Percentiles rank a stretch among this genome's conserved stretches.
phyloP scores from a whole-genome alignment of 2,113 vertebrate genomes.

The Sigmodon hispidus region DNA sequence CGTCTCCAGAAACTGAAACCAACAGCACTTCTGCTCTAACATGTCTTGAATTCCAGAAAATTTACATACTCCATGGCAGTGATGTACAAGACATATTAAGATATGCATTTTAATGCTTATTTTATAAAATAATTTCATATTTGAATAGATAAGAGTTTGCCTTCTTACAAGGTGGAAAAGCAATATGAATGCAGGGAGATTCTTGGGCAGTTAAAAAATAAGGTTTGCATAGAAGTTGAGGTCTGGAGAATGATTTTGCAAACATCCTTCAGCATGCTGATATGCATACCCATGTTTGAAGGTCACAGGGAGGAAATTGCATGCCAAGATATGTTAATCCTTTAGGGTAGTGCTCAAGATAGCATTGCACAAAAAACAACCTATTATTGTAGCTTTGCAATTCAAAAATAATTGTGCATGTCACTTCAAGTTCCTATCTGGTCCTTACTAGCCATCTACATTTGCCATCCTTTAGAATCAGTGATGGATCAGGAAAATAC shows the following conservation, averaged over 20 bases:
- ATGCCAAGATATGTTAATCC: background rate
- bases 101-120: background rate
- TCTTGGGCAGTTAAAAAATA: conserved; percentile 35
- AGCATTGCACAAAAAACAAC: background rate
- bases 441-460: background rate
- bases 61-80: background rate
- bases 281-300: background rate
- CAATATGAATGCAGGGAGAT: background rate
- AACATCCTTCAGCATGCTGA: background rate
- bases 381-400: background rate
- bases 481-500: conserved; percentile 3
- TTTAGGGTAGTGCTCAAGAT: background rate
- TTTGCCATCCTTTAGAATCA: conserved; percentile 27
- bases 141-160: background rate
- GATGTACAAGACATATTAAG: background rate
- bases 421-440: background rate
- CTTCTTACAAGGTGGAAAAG: background rate
- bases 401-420: background rate
- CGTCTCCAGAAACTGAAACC: background rate
- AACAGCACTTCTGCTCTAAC: background rate
- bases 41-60: background rate
- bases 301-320: background rate
- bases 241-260: background rate
- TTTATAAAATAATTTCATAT: background rate
- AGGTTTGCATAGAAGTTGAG: conserved; percentile 26